Evolutionary conservation across 2,797 vertebrate species (phyloP).

Genomic region (Galagoides demidoff): DNA sequence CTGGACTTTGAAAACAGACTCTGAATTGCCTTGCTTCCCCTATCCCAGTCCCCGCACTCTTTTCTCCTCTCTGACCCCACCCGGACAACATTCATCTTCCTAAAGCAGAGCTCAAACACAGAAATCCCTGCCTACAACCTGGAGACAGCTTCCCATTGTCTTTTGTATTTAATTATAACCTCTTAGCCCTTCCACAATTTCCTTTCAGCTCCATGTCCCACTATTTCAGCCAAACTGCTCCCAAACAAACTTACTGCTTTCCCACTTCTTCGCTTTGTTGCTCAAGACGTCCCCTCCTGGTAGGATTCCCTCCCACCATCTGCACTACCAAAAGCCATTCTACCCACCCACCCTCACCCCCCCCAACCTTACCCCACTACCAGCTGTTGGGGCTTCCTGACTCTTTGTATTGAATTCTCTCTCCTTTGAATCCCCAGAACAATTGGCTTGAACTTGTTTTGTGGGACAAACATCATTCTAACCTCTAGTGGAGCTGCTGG

Average conservation of each 20-base stretch:
- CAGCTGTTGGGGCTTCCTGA: background rate
- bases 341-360: background rate
- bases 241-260: background rate
- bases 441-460: background rate
- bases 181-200: background rate
- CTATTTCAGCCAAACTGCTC: background rate
- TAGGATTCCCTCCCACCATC: background rate
- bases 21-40: background rate
- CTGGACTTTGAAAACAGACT: conserved; percentile 43
- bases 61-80: background rate
- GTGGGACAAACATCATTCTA: background rate
- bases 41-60: accelerated
- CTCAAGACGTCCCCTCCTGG: background rate
- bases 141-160: background rate
- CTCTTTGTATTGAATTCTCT: background rate
- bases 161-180: background rate
- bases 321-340: background rate
- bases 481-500: background rate
- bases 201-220: background rate
- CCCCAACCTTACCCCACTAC: background rate
- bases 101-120: background rate
- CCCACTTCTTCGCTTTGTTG: background rate
- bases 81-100: background rate
- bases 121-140: background rate
- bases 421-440: background rate